phyloP scores from a whole-genome alignment of 2,797 vertebrate genomes.

The Sebastolobus alascanus region DNA sequence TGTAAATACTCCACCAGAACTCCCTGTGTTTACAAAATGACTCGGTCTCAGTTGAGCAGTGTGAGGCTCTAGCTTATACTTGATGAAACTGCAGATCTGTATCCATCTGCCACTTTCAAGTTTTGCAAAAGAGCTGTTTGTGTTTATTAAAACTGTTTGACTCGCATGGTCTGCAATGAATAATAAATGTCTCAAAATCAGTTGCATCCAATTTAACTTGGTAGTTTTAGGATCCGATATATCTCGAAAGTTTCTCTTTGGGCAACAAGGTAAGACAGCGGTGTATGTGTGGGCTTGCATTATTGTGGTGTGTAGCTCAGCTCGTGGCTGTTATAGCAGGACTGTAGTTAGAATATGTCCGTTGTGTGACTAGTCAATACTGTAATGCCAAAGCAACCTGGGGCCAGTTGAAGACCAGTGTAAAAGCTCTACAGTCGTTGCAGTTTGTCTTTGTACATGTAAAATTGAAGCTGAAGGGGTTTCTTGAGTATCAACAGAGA shows the following conservation, averaged over 20 bases:
- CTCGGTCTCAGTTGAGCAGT: neutral
- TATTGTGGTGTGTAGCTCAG: neutral
- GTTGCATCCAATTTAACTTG: neutral
- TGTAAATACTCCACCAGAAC: neutral
- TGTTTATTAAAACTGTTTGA: neutral
- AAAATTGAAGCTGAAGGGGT: neutral
- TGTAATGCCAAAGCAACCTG: neutral
- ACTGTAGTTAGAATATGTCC: neutral
- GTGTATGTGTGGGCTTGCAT: neutral
- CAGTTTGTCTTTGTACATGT: neutral
- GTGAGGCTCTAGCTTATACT: neutral
- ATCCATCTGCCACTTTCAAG: neutral
- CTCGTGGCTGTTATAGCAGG: neutral
- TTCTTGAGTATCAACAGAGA: neutral
- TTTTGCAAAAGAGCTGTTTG: neutral
- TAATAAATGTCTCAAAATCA: neutral
- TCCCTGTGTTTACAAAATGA: neutral
- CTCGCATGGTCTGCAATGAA: neutral
- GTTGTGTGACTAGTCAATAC: neutral
- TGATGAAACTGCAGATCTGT: neutral
- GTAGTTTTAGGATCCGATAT: neutral
- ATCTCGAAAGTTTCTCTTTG: fast-evolving
- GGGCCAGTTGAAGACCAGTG: neutral
- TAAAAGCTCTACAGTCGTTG: neutral
- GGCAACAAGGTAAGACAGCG: neutral